phyloP scores from a whole-genome alignment of 1,140 invertebrate genomes.

The Cyphomyrmex costatus region DNA sequence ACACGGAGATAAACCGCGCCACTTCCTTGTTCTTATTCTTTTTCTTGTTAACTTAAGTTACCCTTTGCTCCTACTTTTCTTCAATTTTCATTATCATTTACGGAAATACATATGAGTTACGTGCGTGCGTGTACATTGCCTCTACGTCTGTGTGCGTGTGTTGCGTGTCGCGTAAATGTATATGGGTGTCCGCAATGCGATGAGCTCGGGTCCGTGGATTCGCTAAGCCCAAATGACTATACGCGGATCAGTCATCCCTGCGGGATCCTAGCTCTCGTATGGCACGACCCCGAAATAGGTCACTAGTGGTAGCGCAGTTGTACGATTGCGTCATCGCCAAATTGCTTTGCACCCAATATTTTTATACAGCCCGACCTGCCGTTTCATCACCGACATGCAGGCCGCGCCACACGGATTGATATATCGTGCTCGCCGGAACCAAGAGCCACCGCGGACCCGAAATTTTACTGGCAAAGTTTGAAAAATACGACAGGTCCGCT shows the following conservation, averaged over 20 bases:
- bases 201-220: background rate
- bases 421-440: constrained; percentile 15
- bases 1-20: too few species aligned
- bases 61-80: background rate
- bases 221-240: constrained; percentile 27
- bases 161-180: background rate
- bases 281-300: constrained; percentile 11
- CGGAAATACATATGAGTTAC: background rate
- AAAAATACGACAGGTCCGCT: constrained; percentile 54
- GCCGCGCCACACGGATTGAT: constrained; percentile 44
- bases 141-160: background rate
- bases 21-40: background rate
- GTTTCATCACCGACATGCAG: constrained; percentile 35
- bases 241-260: constrained; percentile 22
- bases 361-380: constrained; percentile 40
- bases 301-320: constrained; percentile 25
- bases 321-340: constrained; percentile 21
- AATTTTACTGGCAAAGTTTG: constrained; percentile 55
- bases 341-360: constrained; percentile 58
- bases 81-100: background rate
- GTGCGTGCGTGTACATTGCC: background rate
- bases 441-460: constrained; percentile 22
- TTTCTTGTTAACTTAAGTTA: background rate
- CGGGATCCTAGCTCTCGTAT: background rate
- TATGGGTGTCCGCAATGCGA: background rate